Evolutionary conservation across 2,113 vertebrate genomes (phyloP), one percentile per base, ranked within the genome.

Genomic region (Ceyx cyanopectus): DNA sequence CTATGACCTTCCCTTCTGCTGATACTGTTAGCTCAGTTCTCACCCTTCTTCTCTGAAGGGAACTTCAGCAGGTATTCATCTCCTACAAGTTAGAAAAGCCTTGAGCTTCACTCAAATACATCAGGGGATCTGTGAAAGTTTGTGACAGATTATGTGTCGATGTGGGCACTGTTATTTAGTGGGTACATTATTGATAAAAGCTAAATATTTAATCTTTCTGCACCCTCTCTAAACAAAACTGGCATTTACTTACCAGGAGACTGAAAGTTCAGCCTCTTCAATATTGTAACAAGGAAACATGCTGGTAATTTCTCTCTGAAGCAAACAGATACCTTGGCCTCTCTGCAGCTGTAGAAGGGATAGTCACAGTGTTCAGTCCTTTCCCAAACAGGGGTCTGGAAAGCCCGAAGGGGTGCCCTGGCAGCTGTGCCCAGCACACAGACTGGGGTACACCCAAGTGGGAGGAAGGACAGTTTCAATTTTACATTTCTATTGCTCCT

Each of bases 181-280:
- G 75, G 81, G 74, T 94, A 89, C 89, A 86, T 96, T 93, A 95
- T 93, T 95, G 94, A 96, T 93, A 94, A 90, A 91, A 81, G 81
- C 37, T 94, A 89, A 96, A 97, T 96, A 95, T 90, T 95, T 95
- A 75, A 96, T 91, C 83, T 91, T 91, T 66, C 57, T 86, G 60
- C 54, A 19, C 81, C 7, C 0, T 84, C 51, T 92, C 82, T 70
- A 96, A 95, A 95, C 96, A 93, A 96, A 95, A 93, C 89, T 95
- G 94, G 69, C 92, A 95, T 93, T 95, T 96, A 96, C 87, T 91
- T 77, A 89, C 29, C 41, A 41, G 34, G 32, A 92, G 43, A 32
- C 82, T 91, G 92, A 88, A 93, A 94, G 88, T 95, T 96, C 96
- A 96, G 82, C 92, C 76, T 90, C 77, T 85, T 86, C 83, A 86